phyloP scores from a whole-genome alignment of 2,113 vertebrate species.

The Lasiurus cinereus region DNA sequence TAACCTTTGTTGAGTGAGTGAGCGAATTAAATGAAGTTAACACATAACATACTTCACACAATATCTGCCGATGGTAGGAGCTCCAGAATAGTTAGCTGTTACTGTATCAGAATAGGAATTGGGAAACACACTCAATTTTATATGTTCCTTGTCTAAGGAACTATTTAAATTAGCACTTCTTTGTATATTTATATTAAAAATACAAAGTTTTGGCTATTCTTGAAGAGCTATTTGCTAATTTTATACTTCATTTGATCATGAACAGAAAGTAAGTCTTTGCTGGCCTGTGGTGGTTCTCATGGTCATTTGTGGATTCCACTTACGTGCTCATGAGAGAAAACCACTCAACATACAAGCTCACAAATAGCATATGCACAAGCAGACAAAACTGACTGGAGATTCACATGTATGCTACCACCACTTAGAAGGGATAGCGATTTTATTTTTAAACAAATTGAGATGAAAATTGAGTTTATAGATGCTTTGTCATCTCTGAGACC shows the following conservation, averaged over 20 bases:
- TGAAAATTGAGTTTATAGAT: neutral
- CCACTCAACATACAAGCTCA: neutral
- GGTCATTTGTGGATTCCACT: neutral
- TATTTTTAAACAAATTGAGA: constrained; percentile 15
- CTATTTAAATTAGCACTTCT: neutral
- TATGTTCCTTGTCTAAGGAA: constrained; percentile 11
- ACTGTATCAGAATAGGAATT: neutral
- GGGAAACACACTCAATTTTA: neutral
- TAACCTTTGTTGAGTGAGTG: neutral
- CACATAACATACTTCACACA: constrained; percentile 13
- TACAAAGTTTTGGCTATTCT: neutral
- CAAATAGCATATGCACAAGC: neutral
- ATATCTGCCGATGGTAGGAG: neutral
- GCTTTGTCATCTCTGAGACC: neutral
- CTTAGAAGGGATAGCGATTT: neutral
- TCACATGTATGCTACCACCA: neutral
- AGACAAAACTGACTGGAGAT: neutral
- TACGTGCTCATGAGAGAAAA: neutral
- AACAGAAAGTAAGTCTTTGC: neutral
- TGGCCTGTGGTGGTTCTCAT: neutral
- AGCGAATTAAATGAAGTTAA: neutral
- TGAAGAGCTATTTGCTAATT: neutral
- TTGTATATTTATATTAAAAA: constrained; percentile 5
- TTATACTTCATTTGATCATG: neutral
- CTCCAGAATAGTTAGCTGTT: constrained; percentile 16